Percentiles rank a stretch among this genome's conserved stretches.
These are phyloP conservation scores for Arrhamphus sclerolepis DNA, from an alignment of 2,797 vertebrate species.

Conservation along the genomic window DNA sequence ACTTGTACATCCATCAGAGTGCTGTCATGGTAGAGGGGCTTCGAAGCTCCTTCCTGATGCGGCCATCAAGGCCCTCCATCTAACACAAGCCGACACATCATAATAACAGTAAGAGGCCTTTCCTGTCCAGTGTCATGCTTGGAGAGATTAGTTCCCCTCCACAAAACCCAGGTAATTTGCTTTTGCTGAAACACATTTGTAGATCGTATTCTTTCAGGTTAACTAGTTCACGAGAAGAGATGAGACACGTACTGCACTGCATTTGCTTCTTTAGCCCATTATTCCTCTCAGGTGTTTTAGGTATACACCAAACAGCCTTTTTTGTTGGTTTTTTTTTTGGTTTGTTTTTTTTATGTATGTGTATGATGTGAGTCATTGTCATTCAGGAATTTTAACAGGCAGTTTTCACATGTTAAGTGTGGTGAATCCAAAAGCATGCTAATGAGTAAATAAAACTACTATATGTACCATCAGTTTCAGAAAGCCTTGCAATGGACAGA, in stretches of 20 bases:
- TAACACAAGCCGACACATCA: constrained; percentile 86
- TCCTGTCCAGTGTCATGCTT: constrained; percentile 87
- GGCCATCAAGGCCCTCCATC: constrained; percentile 83
- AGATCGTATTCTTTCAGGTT: constrained; percentile 79
- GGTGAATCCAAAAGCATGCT: neutral
- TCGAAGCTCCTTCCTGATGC: constrained; percentile 74
- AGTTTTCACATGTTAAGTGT: neutral
- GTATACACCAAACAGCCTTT: constrained; percentile 38
- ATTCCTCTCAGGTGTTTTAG: constrained; percentile 53
- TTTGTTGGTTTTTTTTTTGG: neutral
- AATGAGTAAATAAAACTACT: neutral
- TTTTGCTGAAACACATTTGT: constrained; percentile 84
- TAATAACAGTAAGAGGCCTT: constrained; percentile 88
- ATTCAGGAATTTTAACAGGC: neutral
- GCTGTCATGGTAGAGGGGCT: constrained; percentile 79
- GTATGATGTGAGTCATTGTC: constrained; percentile 3
- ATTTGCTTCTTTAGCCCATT: constrained; percentile 63
- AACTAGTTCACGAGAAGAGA: constrained; percentile 76
- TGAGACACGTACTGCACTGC: constrained; percentile 71
- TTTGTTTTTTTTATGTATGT: neutral
- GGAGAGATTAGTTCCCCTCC: constrained; percentile 88
- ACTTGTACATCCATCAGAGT: constrained; percentile 77
- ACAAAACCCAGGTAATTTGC: constrained; percentile 86
- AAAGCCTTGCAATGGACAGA: neutral
- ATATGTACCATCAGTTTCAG: neutral